Conservation (phyloP, 2,888 invertebrate species). For the Cybosia mesomella region DNA sequence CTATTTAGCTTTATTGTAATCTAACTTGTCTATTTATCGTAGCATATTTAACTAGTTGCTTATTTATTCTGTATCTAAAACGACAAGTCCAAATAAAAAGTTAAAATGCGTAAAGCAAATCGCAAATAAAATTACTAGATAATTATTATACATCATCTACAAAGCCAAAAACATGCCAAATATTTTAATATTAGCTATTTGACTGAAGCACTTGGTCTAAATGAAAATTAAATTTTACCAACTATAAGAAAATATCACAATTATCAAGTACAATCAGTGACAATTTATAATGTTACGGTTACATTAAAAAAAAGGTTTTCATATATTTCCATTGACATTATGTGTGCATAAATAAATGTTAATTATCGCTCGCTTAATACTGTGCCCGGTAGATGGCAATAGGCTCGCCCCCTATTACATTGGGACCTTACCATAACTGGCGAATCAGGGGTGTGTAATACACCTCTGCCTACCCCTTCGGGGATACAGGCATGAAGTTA, state of each 20-base stretch:
- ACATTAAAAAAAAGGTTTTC: neutral
- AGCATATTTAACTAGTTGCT: neutral
- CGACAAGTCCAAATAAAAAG: slow-evolving; percentile 12
- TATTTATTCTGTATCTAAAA: slow-evolving; percentile 1
- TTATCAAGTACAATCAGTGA: too few species aligned
- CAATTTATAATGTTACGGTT: neutral
- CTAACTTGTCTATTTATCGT: neutral
- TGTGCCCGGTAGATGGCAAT: too few species aligned
- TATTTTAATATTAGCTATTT: slow-evolving; percentile 55
- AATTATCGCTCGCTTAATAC: too few species aligned
- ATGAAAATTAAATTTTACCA: slow-evolving; percentile 17
- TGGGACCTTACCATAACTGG: too few species aligned
- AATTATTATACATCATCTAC: slow-evolving; percentile 34
- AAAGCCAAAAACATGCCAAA: slow-evolving; percentile 82
- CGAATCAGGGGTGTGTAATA: too few species aligned
- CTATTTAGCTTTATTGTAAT: neutral
- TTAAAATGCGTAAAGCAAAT: slow-evolving; percentile 22
- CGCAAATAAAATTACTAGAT: slow-evolving; percentile 29
- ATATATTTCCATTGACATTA: too few species aligned
- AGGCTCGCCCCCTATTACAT: too few species aligned
- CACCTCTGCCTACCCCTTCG: too few species aligned
- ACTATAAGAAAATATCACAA: neutral
- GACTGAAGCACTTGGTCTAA: slow-evolving; percentile 31
- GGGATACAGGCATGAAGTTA: too few species aligned
- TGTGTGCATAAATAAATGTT: too few species aligned